Base-by-base conservation (phyloP, 2,888 invertebrate genomes). In the Luperina testacea region DNA sequence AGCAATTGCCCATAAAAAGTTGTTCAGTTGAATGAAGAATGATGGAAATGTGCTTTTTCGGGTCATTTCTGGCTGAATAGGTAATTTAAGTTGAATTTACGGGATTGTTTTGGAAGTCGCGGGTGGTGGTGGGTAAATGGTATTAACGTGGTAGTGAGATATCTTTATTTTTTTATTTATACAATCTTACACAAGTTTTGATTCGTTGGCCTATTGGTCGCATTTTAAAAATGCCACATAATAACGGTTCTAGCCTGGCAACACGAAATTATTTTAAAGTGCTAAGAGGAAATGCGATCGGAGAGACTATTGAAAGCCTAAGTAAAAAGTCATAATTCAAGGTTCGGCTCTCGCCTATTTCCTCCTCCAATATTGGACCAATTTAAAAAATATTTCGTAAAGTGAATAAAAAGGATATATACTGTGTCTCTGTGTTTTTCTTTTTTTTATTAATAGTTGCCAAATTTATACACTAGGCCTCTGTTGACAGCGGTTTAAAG, bases 1-100 rank as follows among this genome's bases (percentile, higher is more conserved):
- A 72, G 74, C 80, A 84, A 82, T 85, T 83, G 87, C 71, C 78
- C 80, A 76, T 86, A 65, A 86, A 84, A 87, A 87, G 75, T 88
- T 77, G 57, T 73, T 77, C 57, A 42, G 48, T 15, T 81, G 5
- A 79, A 90, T 80, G 87, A 85, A 83, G 78, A 88, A 63, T 72
- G 63, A 88, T 85, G 57, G 51, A 65, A 69, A 75, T 79, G 75
- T 68, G n/a, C 27, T 11, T 72, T 81, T 84, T 74, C 0, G 63
- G 70, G 78, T 73, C 72, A 75, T 76, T 87, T 79, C 71, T 74
- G 57, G 80, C 13, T 24, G 11, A 53, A 65, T 76, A 72, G 15
- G 27, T 75, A 51, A 77, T 77, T 67, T 84, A 68, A 87, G 71
- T 77, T 63, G 59, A 48, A 69, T 65, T 87, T 69, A 73, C 42